A percentile compares a stretch with the other conserved stretches of the same genome.
These are phyloP conservation scores for Hypsibius dujardini DNA, from an alignment of 1,140 invertebrate species.

Conservation along the genomic window DNA sequence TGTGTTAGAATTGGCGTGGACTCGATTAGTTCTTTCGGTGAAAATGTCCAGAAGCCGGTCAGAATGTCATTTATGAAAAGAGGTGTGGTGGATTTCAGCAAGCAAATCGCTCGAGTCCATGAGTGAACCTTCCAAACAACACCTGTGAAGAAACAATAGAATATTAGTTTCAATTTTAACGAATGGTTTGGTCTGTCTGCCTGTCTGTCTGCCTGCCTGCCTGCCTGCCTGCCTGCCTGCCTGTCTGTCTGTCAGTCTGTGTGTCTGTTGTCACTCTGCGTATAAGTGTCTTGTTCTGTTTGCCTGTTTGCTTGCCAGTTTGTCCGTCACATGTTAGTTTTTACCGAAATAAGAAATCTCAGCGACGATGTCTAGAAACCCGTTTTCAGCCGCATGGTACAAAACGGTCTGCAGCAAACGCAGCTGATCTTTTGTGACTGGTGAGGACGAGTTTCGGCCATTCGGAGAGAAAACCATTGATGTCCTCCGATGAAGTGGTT, in stretches of 20 bases:
- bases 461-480: too few species aligned
- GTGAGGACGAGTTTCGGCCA: too few species aligned
- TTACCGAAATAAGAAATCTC: conserved; percentile 37
- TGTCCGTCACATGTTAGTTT: conserved; percentile 20
- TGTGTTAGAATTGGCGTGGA: background rate
- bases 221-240: background rate
- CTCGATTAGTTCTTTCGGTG: background rate
- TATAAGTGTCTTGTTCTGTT: background rate
- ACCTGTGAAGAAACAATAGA: too few species aligned
- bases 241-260: background rate
- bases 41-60: too few species aligned
- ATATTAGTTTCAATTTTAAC: too few species aligned
- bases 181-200: too few species aligned
- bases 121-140: too few species aligned
- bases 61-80: too few species aligned
- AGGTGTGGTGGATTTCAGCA: too few species aligned
- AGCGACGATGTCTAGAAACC: conserved; percentile 43
- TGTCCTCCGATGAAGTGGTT: too few species aligned
- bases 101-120: too few species aligned
- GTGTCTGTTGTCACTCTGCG: background rate
- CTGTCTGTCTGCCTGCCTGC: background rate
- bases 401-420: conserved; percentile 53
- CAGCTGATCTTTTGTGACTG: too few species aligned
- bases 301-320: background rate
- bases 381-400: conserved; percentile 75